Evolutionary conservation across 2,888 invertebrate genomes (phyloP), one percentile per base, ranked within the genome.

Genomic region (Macropis europaea): DNA sequence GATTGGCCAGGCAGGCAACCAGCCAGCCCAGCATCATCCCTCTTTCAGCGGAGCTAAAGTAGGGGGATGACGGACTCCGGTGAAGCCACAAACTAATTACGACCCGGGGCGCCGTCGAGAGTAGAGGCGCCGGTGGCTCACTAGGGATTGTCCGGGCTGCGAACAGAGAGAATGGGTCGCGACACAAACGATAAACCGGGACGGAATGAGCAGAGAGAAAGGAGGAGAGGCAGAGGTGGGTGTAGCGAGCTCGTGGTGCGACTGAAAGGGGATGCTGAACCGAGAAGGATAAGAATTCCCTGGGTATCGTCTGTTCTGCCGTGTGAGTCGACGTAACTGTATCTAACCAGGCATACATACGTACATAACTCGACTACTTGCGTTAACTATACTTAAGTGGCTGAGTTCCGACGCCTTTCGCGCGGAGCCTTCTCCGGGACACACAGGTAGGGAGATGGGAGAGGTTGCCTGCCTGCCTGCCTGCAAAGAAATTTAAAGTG

Each of bases 11-110:
- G 40, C 78, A 68, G 68, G 43, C 74, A n/a, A n/a, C n/a, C n/a
- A n/a, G 22, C 64, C 17, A 48, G 50, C 22, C 57, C 28, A 28
- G 47, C 68, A 24, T 52, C 72, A 47, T 67, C 60, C 67, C 71
- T 36, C 64, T 75, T 70, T 69, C 57, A 47, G 45, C 50, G 57
- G 28, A 17, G 48, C 57, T 56, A 70, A 67, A 70, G 81, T 70
- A 53, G 74, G 63, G 62, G 83, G 80, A 80, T 77, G 84, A 85
- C 80, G 78, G 84, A 83, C 80, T 74, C 75, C 50, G 78, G 73
- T 76, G 82, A 86, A 84, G 82, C 84, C 86, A 79, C 86, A 86
- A 86, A 86, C 86, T 86, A 86, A 86, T 86, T 86, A 85, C 86
- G 80, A 85, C 85, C 86, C 69, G 73, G 82, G 86, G 84, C 83